Conservation (phyloP, 2,113 vertebrate genomes). For the Ailuropoda melanoleuca region DNA sequence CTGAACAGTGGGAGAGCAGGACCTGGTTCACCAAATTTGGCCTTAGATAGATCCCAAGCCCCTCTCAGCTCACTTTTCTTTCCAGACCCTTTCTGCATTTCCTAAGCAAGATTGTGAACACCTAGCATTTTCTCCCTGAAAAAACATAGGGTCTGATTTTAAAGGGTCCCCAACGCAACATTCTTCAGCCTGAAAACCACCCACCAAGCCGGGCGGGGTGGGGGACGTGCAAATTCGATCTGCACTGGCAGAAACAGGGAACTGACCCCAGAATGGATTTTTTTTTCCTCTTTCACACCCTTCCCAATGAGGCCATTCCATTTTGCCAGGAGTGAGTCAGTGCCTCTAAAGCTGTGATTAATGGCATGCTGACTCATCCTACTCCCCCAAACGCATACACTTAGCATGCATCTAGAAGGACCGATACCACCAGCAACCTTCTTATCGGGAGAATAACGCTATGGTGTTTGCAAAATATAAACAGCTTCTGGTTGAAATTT, state of each 20-base stretch:
- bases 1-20: not conserved
- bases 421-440: not conserved
- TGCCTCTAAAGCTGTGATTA: slow-evolving; percentile 68
- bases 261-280: slow-evolving; percentile 14
- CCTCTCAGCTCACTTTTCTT: not conserved
- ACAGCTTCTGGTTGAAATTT: not conserved
- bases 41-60: not conserved
- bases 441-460: slow-evolving; percentile 28
- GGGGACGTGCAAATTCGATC: not conserved
- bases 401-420: slow-evolving; percentile 52
- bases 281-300: slow-evolving; percentile 49
- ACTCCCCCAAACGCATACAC: slow-evolving; percentile 50
- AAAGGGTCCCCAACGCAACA: not conserved
- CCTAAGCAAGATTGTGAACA: not conserved
- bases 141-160: not conserved
- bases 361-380: slow-evolving; percentile 63
- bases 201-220: not conserved
- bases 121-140: not conserved
- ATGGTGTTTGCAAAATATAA: not conserved
- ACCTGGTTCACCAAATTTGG: not conserved
- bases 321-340: slow-evolving; percentile 67
- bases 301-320: slow-evolving; percentile 44
- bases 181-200: not conserved
- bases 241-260: slow-evolving; percentile 37
- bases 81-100: not conserved